A percentile compares a stretch with the other conserved stretches of the same genome.
Conservation (phyloP, 1,140 invertebrate genomes). For the Drosophila cardini region DNA sequence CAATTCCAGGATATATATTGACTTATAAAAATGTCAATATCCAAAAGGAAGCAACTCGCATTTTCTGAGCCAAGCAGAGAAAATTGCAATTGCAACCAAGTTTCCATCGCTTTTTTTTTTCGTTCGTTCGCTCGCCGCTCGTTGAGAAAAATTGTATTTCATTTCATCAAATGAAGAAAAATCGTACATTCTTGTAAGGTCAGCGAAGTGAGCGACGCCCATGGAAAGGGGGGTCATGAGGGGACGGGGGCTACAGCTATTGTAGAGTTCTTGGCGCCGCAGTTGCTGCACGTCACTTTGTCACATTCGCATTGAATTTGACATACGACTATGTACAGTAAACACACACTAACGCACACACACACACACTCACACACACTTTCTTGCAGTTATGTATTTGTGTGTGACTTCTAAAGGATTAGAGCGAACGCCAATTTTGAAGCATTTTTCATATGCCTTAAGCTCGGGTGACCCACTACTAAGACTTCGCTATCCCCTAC, state of each 20-base stretch:
- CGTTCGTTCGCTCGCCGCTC: constrained; percentile 7
- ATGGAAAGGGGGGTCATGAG: not conserved
- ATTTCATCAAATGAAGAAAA: constrained; percentile 83
- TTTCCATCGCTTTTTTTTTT: constrained; percentile 44
- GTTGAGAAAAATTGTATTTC: constrained; percentile 83
- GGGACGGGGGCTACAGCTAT: constrained; percentile 41
- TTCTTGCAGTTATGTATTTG: constrained; percentile 2
- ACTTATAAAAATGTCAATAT: constrained; percentile 83
- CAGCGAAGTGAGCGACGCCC: constrained; percentile 35
- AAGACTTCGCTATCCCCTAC: constrained; percentile 29
- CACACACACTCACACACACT: not conserved
- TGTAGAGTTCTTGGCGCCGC: constrained; percentile 68
- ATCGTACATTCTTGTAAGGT: constrained; percentile 79
- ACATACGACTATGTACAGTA: constrained; percentile 48
- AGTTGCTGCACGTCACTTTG: constrained; percentile 64
- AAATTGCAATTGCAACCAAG: constrained; percentile 74
- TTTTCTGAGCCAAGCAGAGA: constrained; percentile 62
- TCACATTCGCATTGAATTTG: constrained; percentile 72
- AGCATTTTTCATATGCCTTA: constrained; percentile 64
- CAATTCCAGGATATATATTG: constrained; percentile 61
- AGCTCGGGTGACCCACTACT: constrained; percentile 45
- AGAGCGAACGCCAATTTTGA: constrained; percentile 66
- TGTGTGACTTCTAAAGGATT: constrained; percentile 57
- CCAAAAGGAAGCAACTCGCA: constrained; percentile 51
- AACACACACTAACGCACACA: constrained; percentile 2